Evolutionary conservation across 2,888 invertebrate species (phyloP), one percentile per base, ranked within the genome.

Genomic region (Pammene aurita): DNA sequence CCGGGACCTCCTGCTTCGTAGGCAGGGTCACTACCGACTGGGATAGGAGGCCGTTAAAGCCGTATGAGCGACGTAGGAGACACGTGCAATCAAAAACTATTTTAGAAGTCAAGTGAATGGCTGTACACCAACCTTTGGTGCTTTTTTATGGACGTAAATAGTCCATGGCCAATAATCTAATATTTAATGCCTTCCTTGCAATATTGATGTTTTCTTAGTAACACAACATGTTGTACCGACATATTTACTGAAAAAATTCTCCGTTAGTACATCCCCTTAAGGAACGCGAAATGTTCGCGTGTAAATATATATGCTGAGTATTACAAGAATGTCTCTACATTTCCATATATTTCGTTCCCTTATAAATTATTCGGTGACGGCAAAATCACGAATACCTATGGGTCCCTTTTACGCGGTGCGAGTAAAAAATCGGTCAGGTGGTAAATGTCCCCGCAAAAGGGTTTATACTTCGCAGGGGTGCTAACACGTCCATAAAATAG

Each of bases 401-500:
- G 46, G 63, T 14, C 60, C 64, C 41, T 64, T 69, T 58, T 69
- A 64, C 64, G 44, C 48, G 55, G 16, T 16, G 42, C 35, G 35
- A 14, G 61, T 58, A 64, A 68, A 68, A 66, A 69, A 65, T 54
- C 69, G 65, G 60, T 69, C 69, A 69, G 64, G 64, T 65, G 69
- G 58, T 54, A 56, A 65, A 69, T 60, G 64, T 34, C 55, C n/a
- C 50, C 58, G 34, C 64, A 9, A 60, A 65, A 69, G 55, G 69
- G 69, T 64, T 41, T 52, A 44, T 57, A 64, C 57, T 52, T 63
- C 46, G n/a, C 52, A 42, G 54, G 26, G 50, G 50, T 48, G 63
- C 13, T 18, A 62, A 61, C 42, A 26, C 16, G 35, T 48, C 38
- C 50, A 46, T 58, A n/a, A 50, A 57, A 64, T 41, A 54, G 57